These are phyloP conservation scores for Orussus abietinus DNA, from an alignment of 1,140 invertebrate genomes.

Conservation along the genomic window DNA sequence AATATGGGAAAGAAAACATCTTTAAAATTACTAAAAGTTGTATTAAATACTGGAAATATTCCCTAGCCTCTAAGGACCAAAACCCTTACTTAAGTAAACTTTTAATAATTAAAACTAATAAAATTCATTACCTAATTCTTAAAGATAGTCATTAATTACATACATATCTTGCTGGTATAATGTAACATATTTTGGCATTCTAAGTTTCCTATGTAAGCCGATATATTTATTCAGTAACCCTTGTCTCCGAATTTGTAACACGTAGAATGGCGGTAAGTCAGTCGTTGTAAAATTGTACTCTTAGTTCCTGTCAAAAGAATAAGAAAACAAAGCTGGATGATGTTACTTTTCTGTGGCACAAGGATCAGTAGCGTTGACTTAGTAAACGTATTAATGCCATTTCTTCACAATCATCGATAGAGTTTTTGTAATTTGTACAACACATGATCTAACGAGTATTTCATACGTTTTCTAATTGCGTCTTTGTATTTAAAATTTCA, in stretches of 20 bases:
- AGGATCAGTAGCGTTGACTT: too few species aligned
- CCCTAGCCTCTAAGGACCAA: conserved; percentile 29
- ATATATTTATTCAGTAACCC: conserved; percentile 1
- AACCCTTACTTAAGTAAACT: conserved; percentile 18
- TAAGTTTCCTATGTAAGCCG: conserved; percentile 17
- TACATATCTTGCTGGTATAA: not conserved
- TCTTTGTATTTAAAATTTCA: too few species aligned
- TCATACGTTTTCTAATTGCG: too few species aligned
- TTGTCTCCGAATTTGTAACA: conserved; percentile 14
- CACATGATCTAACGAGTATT: too few species aligned
- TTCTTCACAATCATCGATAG: too few species aligned
- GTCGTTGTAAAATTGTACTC: conserved; percentile 20
- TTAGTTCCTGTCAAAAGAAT: too few species aligned
- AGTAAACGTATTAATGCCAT: too few species aligned
- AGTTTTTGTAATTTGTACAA: too few species aligned
- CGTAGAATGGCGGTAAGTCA: conserved; percentile 19
- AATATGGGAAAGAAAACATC: conserved; percentile 23
- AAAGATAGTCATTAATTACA: not conserved
- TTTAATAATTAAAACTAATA: conserved; percentile 1
- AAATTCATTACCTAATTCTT: not conserved
- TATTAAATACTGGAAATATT: conserved; percentile 19
- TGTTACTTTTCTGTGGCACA: too few species aligned
- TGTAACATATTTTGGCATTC: conserved; percentile 16
- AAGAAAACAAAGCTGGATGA: too few species aligned
- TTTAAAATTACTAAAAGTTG: conserved; percentile 8